Conservation (phyloP, 2,113 vertebrate genomes). For the Halcyon malimbica region DNA sequence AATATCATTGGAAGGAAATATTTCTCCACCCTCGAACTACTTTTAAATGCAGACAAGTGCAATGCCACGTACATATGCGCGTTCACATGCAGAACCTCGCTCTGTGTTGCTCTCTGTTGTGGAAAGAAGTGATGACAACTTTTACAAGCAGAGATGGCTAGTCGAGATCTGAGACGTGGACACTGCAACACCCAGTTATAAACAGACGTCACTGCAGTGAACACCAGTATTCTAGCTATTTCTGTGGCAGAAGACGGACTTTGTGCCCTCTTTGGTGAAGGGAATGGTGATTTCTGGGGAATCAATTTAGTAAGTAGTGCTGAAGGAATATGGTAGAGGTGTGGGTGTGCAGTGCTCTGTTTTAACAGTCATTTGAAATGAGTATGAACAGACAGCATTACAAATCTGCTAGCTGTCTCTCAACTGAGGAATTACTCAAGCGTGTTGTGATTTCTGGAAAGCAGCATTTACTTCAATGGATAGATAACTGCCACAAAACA, state of each 20-base stretch:
- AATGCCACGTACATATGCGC: not conserved
- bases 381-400: constrained; percentile 57
- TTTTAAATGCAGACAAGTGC: constrained; percentile 35
- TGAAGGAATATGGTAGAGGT: constrained; percentile 41
- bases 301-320: constrained; percentile 8
- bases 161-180: constrained; percentile 34
- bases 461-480: constrained; percentile 41
- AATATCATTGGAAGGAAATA: constrained; percentile 19
- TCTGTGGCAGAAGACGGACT: not conserved
- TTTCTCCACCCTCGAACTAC: not conserved
- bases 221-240: not conserved
- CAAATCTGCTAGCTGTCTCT: constrained; percentile 49
- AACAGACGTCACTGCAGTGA: not conserved
- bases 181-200: not conserved
- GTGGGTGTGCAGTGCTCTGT: constrained; percentile 50
- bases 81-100: not conserved
- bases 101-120: not conserved
- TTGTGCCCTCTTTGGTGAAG: not conserved
- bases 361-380: constrained; percentile 70
- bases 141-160: constrained; percentile 55
- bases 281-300: constrained; percentile 46
- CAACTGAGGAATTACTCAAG: constrained; percentile 47
- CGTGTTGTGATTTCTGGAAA: constrained; percentile 47
- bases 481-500: not conserved
- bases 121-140: constrained; percentile 25